Evolutionary conservation across 2,113 vertebrate genomes (phyloP).

Genomic region (Catharus fuscescens): DNA sequence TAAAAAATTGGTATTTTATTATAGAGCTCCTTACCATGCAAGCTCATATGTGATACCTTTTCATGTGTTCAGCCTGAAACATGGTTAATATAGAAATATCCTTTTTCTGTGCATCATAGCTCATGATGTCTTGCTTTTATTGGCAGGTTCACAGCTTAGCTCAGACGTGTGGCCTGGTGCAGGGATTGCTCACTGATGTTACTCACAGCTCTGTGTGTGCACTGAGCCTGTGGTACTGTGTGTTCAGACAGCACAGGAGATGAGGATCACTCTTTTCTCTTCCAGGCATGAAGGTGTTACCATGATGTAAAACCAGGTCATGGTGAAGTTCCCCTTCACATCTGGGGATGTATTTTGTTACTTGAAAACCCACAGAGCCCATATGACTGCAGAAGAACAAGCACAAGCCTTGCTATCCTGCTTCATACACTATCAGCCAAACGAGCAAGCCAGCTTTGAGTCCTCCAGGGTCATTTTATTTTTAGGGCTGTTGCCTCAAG

Average conservation of each 20-base stretch:
- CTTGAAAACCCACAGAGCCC: background rate
- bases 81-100: background rate
- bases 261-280: background rate
- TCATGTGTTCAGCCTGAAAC: background rate
- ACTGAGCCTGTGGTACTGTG: background rate
- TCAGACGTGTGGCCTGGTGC: background rate
- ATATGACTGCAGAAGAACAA: background rate
- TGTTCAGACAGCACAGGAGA: background rate
- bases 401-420: background rate
- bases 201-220: background rate
- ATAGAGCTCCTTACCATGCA: background rate
- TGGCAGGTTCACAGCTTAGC: background rate
- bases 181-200: background rate
- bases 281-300: background rate
- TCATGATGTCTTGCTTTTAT: background rate
- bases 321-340: background rate
- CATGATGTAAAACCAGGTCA: background rate
- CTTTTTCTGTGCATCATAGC: background rate
- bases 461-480: constrained; percentile 57
- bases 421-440: constrained; percentile 13
- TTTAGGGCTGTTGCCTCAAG: constrained; percentile 55
- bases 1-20: background rate
- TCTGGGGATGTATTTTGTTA: background rate
- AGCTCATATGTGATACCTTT: background rate
- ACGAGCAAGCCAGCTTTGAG: constrained; percentile 10